Base-by-base conservation (phyloP, 2,113 vertebrate species). In the Dendrocopos noguchii region DNA sequence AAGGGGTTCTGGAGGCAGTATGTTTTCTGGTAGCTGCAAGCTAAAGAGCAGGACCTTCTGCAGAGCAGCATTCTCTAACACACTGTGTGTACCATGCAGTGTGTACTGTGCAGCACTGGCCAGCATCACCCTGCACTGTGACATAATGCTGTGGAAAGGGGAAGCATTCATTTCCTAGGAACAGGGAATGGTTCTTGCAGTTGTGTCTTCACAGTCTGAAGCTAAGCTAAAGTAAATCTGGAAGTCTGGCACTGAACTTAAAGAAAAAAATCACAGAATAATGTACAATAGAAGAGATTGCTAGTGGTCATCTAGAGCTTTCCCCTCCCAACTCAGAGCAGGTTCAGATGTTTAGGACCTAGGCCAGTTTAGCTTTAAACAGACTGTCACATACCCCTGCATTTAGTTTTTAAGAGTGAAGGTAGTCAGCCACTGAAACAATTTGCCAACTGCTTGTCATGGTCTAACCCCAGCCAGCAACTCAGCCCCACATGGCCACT, bases 401-500 rank as follows among this genome's bases (percentile, higher is more conserved):
- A 3, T 57, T 87, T 24, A 16, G 4, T 52, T 78, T 83, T 67
- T 67, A 11, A 2, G 66, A 61, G 57, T 57, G 61, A 52, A 28
- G 8, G 39, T 63, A 34, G 53, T 70, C 63, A 80, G 10, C 22
- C 12, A 9, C 28, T 27, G 63, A 52, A 71, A 47, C 28, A 61
- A 15, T 42, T 50, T 42, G 9, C 56, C 71, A 42, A 0, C 42
- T 53, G 24, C 66, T 36, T 67, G 53, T 63, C 4, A 9, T 64
- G 42, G 47, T 72, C 60, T 56, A 65, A 65, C 63, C 74, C 63
- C 60, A 1, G 55, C 24, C 4, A 7, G 60, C 47, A 52, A 9
- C 22, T 80, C 5, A 34, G 31, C 31, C 53, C 57, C 44, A 21
- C 24, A 5, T 56, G 47, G 60, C 16, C 0, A 0, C 47, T 64